Conservation (phyloP, 92 coral and sea anemone species). For the Virgularia gustaviana region DNA sequence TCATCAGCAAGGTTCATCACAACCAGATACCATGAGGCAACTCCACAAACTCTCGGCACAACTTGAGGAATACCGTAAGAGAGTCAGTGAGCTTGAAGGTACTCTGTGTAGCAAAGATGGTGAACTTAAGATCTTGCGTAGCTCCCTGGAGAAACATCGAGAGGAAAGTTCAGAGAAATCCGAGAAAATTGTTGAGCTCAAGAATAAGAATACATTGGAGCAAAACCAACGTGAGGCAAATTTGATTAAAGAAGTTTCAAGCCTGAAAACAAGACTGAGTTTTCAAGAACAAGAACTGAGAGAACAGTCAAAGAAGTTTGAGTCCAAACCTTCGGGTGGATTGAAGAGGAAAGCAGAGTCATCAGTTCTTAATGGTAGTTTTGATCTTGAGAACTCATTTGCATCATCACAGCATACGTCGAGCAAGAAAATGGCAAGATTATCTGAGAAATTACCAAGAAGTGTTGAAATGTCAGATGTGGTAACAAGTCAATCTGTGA, state of each 20-base stretch:
- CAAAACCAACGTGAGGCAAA: conserved; percentile 64
- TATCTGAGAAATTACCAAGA: not conserved
- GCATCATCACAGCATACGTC: conserved; percentile 46
- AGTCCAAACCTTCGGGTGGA: conserved; percentile 31
- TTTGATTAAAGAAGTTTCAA: conserved; percentile 68
- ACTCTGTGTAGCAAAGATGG: conserved; percentile 70
- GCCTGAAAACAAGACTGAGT: conserved; percentile 67
- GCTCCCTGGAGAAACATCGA: conserved; percentile 61
- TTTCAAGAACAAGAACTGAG: conserved; percentile 84
- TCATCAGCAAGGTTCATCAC: not conserved
- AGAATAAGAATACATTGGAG: conserved; percentile 50
- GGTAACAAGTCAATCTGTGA: not conserved
- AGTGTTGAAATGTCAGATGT: not conserved
- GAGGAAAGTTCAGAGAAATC: conserved; percentile 56
- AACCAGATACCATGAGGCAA: not conserved
- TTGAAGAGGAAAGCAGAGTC: conserved; percentile 44
- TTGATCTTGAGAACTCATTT: conserved; percentile 81
- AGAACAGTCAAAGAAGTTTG: conserved; percentile 60
- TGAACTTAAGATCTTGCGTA: conserved; percentile 69
- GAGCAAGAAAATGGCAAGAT: conserved; percentile 48
- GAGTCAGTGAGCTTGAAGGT: conserved; percentile 55
- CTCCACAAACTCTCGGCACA: conserved; percentile 40
- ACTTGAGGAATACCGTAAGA: conserved; percentile 45
- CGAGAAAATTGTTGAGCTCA: conserved; percentile 41
- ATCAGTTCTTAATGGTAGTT: conserved; percentile 34